Evolutionary conservation across 2,113 vertebrate genomes (phyloP), one percentile per base, ranked within the genome.

Genomic region (Balaeniceps rex): DNA sequence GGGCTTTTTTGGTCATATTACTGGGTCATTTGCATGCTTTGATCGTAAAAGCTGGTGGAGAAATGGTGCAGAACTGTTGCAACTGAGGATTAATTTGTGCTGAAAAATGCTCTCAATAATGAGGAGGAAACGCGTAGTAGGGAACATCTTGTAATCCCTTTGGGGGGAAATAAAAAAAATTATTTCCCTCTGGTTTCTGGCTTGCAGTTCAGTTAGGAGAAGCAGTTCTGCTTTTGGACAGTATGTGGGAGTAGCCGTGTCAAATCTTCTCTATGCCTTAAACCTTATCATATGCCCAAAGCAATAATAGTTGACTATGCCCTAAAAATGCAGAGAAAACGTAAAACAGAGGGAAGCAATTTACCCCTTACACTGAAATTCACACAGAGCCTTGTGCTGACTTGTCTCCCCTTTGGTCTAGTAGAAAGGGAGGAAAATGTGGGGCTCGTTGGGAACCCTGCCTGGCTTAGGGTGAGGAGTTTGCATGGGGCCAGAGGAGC

Each of bases 51-150:
- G 31, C 84, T 68, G 52, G 49, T 57, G 63, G 78, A 54, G 95
- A 94, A 96, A 93, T 82, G 33, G 40, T 84, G 74, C 58, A 47
- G 94, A 95, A 81, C 91, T 95, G 2, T 81, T 91, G 93, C 91
- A 95, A 36, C 77, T 12, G 83, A 79, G 71, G 52, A 70, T 64
- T 89, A 31, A 96, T 91, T 49, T 83, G 60, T 81, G 47, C 70
- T 89, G 87, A 71, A 66, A 89, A 86, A 75, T 55, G n/a, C 9
- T 68, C 57, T 82, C 24, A 4, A 0, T 93, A 69, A 51, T 23
- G 29, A 82, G 83, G 60, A 81, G 49, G 92, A 57, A 94, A 16
- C 0, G 19, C 0, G 0, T 28, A 34, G 60, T 25, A 29, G 55
- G 71, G 87, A 94, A 69, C 19, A 52, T 76, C 34, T 77, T 0